Percentiles rank a stretch among this genome's conserved stretches.
Conservation (phyloP, 1,140 invertebrate genomes). For the Drosophila willistoni region DNA sequence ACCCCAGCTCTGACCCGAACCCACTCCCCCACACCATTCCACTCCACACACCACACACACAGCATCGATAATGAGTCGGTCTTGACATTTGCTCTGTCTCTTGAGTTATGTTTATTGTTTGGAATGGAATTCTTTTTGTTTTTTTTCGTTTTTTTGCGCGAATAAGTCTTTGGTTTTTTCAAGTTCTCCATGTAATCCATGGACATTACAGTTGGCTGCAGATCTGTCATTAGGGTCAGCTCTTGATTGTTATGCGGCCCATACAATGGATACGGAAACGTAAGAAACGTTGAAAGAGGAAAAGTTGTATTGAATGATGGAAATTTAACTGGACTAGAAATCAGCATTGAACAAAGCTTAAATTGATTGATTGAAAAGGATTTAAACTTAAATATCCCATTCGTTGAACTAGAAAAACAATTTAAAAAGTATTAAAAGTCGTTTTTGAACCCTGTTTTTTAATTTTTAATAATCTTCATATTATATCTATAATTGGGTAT, state of each 20-base stretch:
- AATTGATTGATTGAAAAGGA: too few species aligned
- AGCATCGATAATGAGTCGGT: slow-evolving; percentile 46
- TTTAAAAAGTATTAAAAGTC: too few species aligned
- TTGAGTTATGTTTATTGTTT: slow-evolving; percentile 55
- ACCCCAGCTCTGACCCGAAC: slow-evolving; percentile 5
- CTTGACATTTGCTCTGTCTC: slow-evolving; percentile 39
- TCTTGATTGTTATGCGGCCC: slow-evolving; percentile 33
- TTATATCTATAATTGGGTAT: too few species aligned
- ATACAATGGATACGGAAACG: slow-evolving; percentile 14
- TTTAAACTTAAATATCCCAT: too few species aligned
- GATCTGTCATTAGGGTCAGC: slow-evolving; percentile 58
- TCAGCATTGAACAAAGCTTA: not conserved
- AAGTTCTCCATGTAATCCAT: slow-evolving; percentile 14
- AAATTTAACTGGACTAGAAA: not conserved
- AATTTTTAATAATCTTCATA: too few species aligned
- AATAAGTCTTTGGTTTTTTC: slow-evolving; percentile 15
- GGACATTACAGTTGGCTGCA: slow-evolving; percentile 4
- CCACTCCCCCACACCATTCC: not conserved
- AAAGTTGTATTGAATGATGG: not conserved
- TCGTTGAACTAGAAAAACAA: too few species aligned
- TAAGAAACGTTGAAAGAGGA: slow-evolving; percentile 5
- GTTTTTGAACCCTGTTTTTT: too few species aligned
- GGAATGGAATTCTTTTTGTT: slow-evolving; percentile 54
- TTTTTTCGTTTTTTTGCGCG: slow-evolving; percentile 16
- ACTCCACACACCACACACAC: not conserved